Conservation (phyloP, 1,140 invertebrate genomes). For the Caenorhabditis latens region DNA sequence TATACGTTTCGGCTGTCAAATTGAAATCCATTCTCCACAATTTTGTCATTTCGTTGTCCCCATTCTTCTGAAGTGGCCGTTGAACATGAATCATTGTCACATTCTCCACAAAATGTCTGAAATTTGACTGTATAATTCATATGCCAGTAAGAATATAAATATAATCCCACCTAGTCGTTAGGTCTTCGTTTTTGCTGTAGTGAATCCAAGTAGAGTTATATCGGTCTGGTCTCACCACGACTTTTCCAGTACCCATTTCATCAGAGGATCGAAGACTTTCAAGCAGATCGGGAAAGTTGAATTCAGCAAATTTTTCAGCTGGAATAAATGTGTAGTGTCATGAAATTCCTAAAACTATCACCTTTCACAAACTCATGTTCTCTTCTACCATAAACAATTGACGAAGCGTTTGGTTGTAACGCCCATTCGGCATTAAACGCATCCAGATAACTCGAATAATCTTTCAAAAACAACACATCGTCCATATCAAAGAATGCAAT, state of each 20-base stretch:
- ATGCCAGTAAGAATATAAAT: background rate
- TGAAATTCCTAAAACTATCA: background rate
- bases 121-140: background rate
- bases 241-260: background rate
- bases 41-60: background rate
- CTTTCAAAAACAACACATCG: background rate
- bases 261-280: background rate
- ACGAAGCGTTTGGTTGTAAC: background rate
- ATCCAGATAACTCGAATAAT: background rate
- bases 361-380: conserved; percentile 33
- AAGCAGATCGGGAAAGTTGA: background rate
- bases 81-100: background rate
- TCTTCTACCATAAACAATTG: background rate
- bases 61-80: background rate
- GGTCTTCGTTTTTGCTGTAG: background rate
- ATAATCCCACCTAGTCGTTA: no score
- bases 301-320: background rate
- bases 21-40: background rate
- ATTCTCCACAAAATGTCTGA: background rate
- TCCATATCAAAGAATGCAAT: conserved; percentile 13
- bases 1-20: background rate
- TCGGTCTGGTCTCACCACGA: background rate
- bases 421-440: background rate
- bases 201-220: background rate
- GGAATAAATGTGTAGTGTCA: background rate